Conservation (phyloP, 2,113 vertebrate species). For the Pantherophis guttatus region DNA sequence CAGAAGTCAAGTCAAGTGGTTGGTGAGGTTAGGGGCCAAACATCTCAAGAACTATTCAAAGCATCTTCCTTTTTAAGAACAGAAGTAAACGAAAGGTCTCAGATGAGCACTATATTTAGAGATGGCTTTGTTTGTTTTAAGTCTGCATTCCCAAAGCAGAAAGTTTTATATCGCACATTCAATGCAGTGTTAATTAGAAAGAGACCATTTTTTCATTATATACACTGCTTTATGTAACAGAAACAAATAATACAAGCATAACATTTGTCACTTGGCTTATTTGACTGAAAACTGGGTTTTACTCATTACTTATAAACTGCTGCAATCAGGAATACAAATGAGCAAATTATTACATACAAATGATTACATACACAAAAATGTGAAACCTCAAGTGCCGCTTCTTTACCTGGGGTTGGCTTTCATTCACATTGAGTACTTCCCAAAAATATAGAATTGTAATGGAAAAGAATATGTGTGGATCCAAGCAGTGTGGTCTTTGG, state of each 20-base stretch:
- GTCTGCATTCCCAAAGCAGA: neutral
- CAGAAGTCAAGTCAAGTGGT: neutral
- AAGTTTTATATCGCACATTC: slow-evolving; percentile 18
- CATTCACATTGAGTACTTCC: neutral
- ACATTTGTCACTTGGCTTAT: neutral
- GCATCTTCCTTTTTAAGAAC: slow-evolving; percentile 5
- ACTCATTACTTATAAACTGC: neutral
- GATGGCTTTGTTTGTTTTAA: slow-evolving; percentile 14
- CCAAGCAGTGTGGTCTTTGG: neutral
- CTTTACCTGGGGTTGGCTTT: neutral
- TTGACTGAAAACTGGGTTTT: slow-evolving; percentile 11
- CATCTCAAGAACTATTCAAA: neutral
- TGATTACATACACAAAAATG: neutral
- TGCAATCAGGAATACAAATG: neutral
- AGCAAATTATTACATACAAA: neutral
- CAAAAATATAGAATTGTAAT: neutral
- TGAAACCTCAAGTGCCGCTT: neutral
- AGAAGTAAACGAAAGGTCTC: neutral
- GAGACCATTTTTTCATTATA: neutral
- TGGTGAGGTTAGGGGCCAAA: neutral
- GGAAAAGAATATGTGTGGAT: neutral
- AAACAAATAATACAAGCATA: neutral
- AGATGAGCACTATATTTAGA: neutral
- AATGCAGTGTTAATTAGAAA: slow-evolving; percentile 13
- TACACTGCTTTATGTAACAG: slow-evolving; percentile 10